Percentiles rank a stretch among this genome's conserved stretches.
phyloP scores from a whole-genome alignment of 2,888 invertebrate species.

The Epirrhoe alternata region DNA sequence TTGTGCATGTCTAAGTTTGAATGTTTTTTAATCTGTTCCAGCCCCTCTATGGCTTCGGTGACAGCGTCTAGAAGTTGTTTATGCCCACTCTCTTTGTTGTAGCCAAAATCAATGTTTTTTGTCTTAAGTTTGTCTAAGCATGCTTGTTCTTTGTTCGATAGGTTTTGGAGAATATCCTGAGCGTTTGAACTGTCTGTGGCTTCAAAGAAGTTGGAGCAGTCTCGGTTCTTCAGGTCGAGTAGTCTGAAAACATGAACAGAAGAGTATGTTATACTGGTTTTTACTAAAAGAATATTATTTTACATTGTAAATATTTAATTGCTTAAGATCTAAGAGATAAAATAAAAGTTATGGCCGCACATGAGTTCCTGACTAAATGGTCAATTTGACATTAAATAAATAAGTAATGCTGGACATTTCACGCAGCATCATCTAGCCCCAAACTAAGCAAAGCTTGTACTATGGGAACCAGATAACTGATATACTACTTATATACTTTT shows the following conservation, averaged over 20 bases:
- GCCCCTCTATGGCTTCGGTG: constrained; percentile 69
- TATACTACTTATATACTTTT: too few species aligned
- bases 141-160: constrained; percentile 57
- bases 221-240: constrained; percentile 62
- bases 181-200: constrained; percentile 59
- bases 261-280: too few species aligned
- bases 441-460: too few species aligned
- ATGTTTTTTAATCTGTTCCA: constrained; percentile 71
- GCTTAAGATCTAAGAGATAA: too few species aligned
- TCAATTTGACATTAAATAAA: too few species aligned
- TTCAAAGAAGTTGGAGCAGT: constrained; percentile 60
- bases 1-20: constrained; percentile 66
- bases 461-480: too few species aligned
- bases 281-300: too few species aligned
- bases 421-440: too few species aligned
- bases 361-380: too few species aligned
- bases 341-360: too few species aligned
- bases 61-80: constrained; percentile 73
- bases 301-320: too few species aligned
- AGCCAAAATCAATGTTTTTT: constrained; percentile 74
- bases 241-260: constrained; percentile 57
- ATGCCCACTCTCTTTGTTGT: constrained; percentile 65
- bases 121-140: constrained; percentile 66
- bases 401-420: too few species aligned
- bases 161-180: constrained; percentile 52